These are phyloP conservation scores for Sialia sialis DNA, from an alignment of 2,113 vertebrate genomes.

Conservation along the genomic window DNA sequence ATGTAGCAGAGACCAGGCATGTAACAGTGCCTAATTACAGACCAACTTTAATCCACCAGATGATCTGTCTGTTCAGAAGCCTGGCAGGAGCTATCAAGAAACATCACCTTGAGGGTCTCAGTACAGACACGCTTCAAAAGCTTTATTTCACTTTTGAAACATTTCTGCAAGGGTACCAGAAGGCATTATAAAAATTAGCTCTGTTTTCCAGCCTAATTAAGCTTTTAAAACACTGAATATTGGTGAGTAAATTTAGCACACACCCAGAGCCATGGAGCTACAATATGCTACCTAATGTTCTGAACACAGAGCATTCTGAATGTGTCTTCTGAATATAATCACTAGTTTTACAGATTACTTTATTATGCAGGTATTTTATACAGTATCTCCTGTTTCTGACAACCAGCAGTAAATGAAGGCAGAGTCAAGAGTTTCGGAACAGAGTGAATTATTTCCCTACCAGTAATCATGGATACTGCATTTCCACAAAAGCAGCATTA, in stretches of 20 bases:
- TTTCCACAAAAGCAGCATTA: slow-evolving; percentile 13
- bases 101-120: neutral
- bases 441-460: neutral
- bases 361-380: slow-evolving; percentile 1
- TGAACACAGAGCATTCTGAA: neutral
- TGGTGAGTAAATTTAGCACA: neutral
- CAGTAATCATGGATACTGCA: neutral
- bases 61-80: slow-evolving; percentile 6
- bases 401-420: neutral
- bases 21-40: neutral
- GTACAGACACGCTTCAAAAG: neutral
- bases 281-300: neutral
- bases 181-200: neutral
- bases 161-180: neutral
- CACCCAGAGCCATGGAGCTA: neutral
- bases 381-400: neutral
- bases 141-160: neutral
- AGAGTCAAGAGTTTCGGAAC: neutral
- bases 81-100: neutral
- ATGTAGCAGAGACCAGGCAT: neutral
- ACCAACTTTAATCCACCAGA: neutral
- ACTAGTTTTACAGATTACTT: neutral
- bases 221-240: neutral
- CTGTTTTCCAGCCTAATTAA: neutral
- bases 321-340: neutral